Evolutionary conservation across 2,888 invertebrate genomes (phyloP), one percentile per base, ranked within the genome.

Genomic region (Crocallis elinguaria): DNA sequence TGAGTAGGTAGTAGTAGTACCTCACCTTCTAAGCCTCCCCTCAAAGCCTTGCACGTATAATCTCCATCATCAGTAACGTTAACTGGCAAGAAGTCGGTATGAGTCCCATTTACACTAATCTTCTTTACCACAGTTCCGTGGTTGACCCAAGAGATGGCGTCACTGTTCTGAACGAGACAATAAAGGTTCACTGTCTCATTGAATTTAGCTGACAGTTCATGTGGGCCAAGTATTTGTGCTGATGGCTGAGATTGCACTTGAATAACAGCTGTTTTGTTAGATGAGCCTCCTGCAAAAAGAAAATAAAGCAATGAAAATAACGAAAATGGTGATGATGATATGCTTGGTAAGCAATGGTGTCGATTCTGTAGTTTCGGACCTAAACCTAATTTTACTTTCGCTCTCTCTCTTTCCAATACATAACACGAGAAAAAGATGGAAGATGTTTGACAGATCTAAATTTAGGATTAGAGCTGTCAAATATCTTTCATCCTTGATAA

Each of bases 201-300:
- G 0, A 69, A 63, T 0, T 38, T 68, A 29, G 58, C 73, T 0
- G 66, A 64, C 0, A 87, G 29, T 1, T 71, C 65, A 55, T 84
- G 86, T 0, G 84, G 79, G 0, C 87, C 88, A 16, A 85, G 61
- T 43, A 90, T 86, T 57, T 82, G 80, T 0, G 83, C 84, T 27
- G 70, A 69, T 1, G 90, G 85, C n/a, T 74, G 62, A 0, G 65
- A 30, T 56, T 68, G 64, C 12, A 85, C 54, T 0, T 62, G 66
- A 41, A 91, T 71, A 21, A 64, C 56, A 1, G 76, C 74, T 0
- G 84, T 75, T 44, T 79, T 68, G 6, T 69, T 75, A 11, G 75
- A 52, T 67, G 72, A 61, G 0, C 92, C 92, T 11, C 82, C 92
- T 92, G 63, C 4, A 77, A 74, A 25, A 37, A 25, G 19, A 38